Evolutionary conservation across 2,888 invertebrate species (phyloP).

Genomic region (Hemaris fuciformis): DNA sequence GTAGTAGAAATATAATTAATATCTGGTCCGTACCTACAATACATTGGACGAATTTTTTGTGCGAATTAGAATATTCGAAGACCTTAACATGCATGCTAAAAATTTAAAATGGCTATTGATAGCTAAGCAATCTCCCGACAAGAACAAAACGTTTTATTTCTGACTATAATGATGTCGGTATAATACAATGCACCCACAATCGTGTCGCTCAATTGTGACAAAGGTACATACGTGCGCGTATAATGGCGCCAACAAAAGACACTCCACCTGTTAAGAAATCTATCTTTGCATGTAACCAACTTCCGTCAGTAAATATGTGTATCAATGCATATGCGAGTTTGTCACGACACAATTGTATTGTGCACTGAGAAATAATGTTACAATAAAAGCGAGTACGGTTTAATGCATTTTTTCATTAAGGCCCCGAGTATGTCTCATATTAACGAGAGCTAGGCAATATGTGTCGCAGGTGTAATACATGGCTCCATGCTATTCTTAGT

Average conservation of each 20-base stretch:
- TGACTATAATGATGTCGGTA: too few relatives aligned
- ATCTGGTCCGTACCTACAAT: background rate
- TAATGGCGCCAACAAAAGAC: background rate
- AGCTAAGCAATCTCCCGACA: too few relatives aligned
- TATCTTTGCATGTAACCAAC: background rate
- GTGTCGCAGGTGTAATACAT: background rate
- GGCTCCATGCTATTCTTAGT: slow-evolving; percentile 7
- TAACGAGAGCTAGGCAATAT: background rate
- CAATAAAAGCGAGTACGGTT: background rate
- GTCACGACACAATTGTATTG: background rate
- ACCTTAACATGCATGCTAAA: background rate
- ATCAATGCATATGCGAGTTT: background rate
- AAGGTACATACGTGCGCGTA: background rate
- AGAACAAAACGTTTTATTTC: too few relatives aligned
- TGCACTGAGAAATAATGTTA: background rate
- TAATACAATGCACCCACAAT: too few relatives aligned
- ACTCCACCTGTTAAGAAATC: background rate
- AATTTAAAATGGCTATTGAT: too few relatives aligned
- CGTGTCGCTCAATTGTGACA: too few relatives aligned
- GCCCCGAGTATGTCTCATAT: background rate
- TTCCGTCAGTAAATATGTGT: background rate
- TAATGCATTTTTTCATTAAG: background rate
- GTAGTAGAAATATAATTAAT: slow-evolving; percentile 4
- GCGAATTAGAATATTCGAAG: background rate
- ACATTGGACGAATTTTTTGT: background rate